Percentiles rank a stretch among this genome's conserved stretches.
These are phyloP conservation scores for Trimorus sp. DNA, from an alignment of 2,888 invertebrate species.

Conservation along the genomic window DNA sequence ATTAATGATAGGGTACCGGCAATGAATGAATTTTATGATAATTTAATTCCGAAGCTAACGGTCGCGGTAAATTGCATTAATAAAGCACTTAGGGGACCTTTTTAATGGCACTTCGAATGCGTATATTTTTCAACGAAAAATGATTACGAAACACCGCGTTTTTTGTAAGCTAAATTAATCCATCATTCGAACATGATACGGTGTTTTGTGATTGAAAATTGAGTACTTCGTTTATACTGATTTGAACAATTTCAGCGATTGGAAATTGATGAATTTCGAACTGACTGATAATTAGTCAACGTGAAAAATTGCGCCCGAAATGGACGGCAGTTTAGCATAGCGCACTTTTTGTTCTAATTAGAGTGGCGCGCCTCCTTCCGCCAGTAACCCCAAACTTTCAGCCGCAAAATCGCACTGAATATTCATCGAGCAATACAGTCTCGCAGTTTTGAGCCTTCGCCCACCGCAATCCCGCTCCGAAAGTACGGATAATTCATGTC, in stretches of 20 bases:
- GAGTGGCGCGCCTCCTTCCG: slow-evolving; percentile 45
- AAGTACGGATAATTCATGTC: slow-evolving; percentile 54
- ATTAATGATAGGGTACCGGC: slow-evolving; percentile 43
- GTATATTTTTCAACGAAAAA: slow-evolving; percentile 1
- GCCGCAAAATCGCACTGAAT: slow-evolving; percentile 80
- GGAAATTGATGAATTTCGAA: not conserved
- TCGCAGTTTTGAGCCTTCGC: slow-evolving; percentile 63
- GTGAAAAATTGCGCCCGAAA: not conserved
- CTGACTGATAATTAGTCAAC: not conserved
- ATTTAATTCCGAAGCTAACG: slow-evolving; percentile 35
- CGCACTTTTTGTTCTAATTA: slow-evolving; percentile 61
- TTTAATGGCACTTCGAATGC: not conserved
- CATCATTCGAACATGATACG: too few species aligned
- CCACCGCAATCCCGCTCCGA: slow-evolving; percentile 45
- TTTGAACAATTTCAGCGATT: too few species aligned
- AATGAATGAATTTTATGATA: slow-evolving; percentile 48
- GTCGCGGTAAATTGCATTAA: slow-evolving; percentile 42
- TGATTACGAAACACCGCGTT: too few species aligned
- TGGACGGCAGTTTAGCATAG: slow-evolving; percentile 41
- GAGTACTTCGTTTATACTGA: too few species aligned
- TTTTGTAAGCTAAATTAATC: too few species aligned
- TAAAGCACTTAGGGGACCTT: slow-evolving; percentile 33
- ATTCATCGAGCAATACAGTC: slow-evolving; percentile 80
- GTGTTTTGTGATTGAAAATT: too few species aligned
- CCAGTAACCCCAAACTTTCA: slow-evolving; percentile 73